A percentile compares a stretch with the other conserved stretches of the same genome.
Conservation (phyloP, 2,113 vertebrate genomes). For the Capricornis sumatraensis region DNA sequence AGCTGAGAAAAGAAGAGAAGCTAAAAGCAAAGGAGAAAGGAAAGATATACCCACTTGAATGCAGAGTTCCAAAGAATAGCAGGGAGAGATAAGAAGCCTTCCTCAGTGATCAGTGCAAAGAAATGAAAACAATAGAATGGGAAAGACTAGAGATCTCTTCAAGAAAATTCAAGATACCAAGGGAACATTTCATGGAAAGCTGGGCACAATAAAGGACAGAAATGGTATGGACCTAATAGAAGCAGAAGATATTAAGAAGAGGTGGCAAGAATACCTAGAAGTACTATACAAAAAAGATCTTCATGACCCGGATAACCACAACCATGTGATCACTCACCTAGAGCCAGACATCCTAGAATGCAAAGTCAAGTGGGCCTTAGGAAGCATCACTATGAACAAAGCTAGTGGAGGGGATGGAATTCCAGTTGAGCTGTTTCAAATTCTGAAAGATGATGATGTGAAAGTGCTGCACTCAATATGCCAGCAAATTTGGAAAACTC, state of each 20-base stretch:
- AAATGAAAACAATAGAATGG: background rate
- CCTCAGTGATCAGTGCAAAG: background rate
- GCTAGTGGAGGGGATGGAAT: background rate
- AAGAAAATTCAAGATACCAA: background rate
- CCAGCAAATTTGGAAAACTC: background rate
- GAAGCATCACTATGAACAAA: background rate
- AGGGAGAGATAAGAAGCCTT: background rate
- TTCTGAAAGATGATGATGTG: background rate
- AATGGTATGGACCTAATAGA: background rate
- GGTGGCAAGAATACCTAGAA: background rate
- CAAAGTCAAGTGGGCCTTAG: background rate
- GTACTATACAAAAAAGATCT: background rate
- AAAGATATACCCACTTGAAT: background rate
- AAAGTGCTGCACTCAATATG: background rate
- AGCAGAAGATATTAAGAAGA: background rate
- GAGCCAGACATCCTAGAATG: background rate
- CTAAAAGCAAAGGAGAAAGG: background rate
- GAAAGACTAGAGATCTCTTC: background rate
- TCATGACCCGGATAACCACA: background rate
- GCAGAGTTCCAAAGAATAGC: background rate
- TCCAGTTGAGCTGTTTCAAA: background rate
- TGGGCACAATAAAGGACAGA: background rate
- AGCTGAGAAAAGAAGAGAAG: background rate
- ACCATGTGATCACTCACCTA: background rate
- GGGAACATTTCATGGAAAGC: background rate